Conservation (phyloP, 2,888 invertebrate species). For the Petrolisthes cinctipes region DNA sequence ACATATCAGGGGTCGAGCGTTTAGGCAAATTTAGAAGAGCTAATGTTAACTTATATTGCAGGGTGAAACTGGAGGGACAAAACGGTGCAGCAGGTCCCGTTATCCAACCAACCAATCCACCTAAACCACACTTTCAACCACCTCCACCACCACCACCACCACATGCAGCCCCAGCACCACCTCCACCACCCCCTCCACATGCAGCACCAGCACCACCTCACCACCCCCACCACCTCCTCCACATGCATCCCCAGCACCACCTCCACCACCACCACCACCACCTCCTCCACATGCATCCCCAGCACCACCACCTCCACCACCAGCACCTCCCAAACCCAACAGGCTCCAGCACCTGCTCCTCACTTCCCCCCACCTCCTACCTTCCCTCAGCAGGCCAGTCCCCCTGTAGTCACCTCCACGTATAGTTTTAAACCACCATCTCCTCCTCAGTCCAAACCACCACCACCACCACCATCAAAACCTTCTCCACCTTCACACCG, state of each 20-base stretch:
- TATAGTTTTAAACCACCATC: neutral
- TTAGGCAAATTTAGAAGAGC: no score
- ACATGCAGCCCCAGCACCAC: neutral
- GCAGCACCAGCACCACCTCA: neutral
- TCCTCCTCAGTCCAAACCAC: neutral
- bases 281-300: neutral
- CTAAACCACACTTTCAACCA: neutral
- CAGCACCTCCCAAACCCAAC: neutral
- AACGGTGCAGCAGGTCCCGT: neutral
- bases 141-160: neutral
- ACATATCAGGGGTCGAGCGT: no score
- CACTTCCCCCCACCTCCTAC: neutral
- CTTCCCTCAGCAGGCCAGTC: neutral
- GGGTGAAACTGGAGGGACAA: neutral
- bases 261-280: neutral
- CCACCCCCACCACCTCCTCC: neutral
- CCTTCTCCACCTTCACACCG: neutral
- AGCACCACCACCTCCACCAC: neutral
- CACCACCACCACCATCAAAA: neutral
- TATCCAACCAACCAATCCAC: neutral
- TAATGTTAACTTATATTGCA: neutral
- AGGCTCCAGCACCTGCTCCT: neutral
- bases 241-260: neutral
- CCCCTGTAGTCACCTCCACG: neutral
- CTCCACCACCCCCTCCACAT: neutral